These are phyloP conservation scores for Drosophila ohnishii DNA, from an alignment of 1,140 invertebrate genomes.

Conservation along the genomic window DNA sequence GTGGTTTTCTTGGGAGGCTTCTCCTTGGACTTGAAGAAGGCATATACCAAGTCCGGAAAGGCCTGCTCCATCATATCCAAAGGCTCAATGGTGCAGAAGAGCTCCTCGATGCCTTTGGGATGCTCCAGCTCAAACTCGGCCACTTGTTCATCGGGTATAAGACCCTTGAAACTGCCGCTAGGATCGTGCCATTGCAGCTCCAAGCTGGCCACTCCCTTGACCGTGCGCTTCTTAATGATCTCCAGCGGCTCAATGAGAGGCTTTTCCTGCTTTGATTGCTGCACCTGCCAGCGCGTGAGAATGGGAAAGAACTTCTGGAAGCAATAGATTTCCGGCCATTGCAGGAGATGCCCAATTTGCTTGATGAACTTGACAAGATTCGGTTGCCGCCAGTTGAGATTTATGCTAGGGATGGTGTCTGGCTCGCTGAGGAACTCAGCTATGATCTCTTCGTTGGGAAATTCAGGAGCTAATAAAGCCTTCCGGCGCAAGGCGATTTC, in stretches of 20 bases:
- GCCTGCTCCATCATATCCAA: slow-evolving; percentile 86
- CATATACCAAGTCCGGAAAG: slow-evolving; percentile 87
- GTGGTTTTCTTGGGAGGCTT: slow-evolving; percentile 71
- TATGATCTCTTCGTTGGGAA: slow-evolving; percentile 89
- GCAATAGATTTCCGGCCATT: slow-evolving; percentile 90
- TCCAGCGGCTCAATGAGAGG: slow-evolving; percentile 79
- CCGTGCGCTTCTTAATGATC: slow-evolving; percentile 85
- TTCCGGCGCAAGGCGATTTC: slow-evolving; percentile 89
- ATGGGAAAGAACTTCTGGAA: slow-evolving; percentile 91
- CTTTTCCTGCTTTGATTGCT: slow-evolving; percentile 25
- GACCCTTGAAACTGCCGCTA: slow-evolving; percentile 84
- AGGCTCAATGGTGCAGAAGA: slow-evolving; percentile 88
- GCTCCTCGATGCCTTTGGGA: slow-evolving; percentile 83
- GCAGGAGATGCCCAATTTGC: slow-evolving; percentile 86
- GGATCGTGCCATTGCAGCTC: slow-evolving; percentile 89
- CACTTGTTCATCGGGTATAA: slow-evolving; percentile 85
- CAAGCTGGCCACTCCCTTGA: slow-evolving; percentile 85
- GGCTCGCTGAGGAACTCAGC: slow-evolving; percentile 88
- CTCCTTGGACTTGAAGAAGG: slow-evolving; percentile 86
- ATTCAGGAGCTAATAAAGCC: slow-evolving; percentile 86
- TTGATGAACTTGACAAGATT: slow-evolving; percentile 88
- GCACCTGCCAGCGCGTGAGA: slow-evolving; percentile 87
- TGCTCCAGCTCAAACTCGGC: slow-evolving; percentile 68
- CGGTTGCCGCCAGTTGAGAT: slow-evolving; percentile 87
- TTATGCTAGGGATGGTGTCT: slow-evolving; percentile 83